These are phyloP conservation scores for Apodemia duryi DNA, from an alignment of 2,888 invertebrate species.

Conservation along the genomic window DNA sequence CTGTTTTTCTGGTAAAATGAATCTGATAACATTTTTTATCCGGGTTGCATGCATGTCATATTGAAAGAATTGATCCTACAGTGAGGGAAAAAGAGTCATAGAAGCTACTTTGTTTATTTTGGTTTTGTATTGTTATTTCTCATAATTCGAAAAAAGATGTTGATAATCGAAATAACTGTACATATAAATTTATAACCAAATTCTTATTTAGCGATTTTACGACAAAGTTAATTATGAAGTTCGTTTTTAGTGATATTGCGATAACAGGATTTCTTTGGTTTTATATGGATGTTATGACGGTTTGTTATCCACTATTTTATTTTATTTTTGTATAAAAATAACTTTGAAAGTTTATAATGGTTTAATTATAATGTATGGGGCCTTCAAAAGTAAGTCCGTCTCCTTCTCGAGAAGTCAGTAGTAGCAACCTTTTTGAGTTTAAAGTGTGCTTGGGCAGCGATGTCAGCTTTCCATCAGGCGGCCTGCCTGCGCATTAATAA, in stretches of 20 bases:
- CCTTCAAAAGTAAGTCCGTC: not conserved
- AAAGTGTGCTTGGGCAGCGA: too few relatives aligned
- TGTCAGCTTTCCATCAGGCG: too few relatives aligned
- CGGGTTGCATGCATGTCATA: too few relatives aligned
- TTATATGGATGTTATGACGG: not conserved
- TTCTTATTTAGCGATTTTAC: not conserved
- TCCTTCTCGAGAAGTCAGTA: not conserved
- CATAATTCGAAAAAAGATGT: not conserved
- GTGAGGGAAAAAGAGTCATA: too few relatives aligned
- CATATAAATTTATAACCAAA: not conserved
- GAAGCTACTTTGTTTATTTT: too few relatives aligned
- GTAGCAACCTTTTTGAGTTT: too few relatives aligned
- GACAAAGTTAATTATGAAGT: slow-evolving; percentile 6
- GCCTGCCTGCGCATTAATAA: not conserved
- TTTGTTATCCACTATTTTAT: not conserved
- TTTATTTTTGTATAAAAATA: not conserved
- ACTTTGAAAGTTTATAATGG: not conserved
- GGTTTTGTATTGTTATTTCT: not conserved
- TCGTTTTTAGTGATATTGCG: not conserved
- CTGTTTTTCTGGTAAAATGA: too few relatives aligned
- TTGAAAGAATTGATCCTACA: too few relatives aligned
- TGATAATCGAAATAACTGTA: not conserved
- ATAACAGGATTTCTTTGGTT: not conserved
- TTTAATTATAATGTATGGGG: not conserved
- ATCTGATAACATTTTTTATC: too few relatives aligned